Evolutionary conservation across 37 sponge, comb jelly and placozoan species (phyloP).

Genomic region (Spongilla lacustris): DNA sequence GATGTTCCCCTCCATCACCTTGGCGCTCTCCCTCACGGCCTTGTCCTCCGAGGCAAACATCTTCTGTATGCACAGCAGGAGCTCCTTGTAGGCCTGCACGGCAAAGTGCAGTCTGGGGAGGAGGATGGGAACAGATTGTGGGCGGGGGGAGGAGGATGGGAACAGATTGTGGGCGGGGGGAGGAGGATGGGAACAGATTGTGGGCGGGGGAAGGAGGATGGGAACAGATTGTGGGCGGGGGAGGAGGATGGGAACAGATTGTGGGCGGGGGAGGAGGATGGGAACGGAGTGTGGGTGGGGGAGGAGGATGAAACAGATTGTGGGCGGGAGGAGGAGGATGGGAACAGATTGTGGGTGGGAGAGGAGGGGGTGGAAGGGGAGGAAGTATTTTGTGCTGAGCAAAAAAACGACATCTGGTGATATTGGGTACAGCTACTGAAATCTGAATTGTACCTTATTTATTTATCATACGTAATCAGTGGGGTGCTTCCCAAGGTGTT

Average conservation of each 20-base stretch:
- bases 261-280: too few species aligned
- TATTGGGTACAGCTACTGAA: too few species aligned
- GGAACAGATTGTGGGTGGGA: neutral
- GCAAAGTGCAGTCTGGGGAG: conserved; percentile 83
- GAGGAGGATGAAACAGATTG: too few species aligned
- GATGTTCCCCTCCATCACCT: conserved; percentile 87
- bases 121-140: neutral
- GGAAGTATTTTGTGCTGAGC: too few species aligned
- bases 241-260: neutral
- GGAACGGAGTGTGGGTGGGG: too few species aligned
- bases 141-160: neutral
- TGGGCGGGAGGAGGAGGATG: neutral
- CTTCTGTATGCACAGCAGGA: conserved; percentile 74
- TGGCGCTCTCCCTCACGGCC: conserved; percentile 67
- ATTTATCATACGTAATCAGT: too few species aligned
- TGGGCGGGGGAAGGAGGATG: neutral
- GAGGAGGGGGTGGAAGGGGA: neutral
- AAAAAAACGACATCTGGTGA: too few species aligned
- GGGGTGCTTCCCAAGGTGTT: too few species aligned
- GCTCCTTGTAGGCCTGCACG: conserved; percentile 81
- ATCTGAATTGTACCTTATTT: too few species aligned
- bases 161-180: neutral
- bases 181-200: neutral
- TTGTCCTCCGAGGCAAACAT: conserved; percentile 69
- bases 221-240: neutral